Base-by-base conservation (phyloP, 2,888 invertebrate species). In the Lepidochrysops patricia region DNA sequence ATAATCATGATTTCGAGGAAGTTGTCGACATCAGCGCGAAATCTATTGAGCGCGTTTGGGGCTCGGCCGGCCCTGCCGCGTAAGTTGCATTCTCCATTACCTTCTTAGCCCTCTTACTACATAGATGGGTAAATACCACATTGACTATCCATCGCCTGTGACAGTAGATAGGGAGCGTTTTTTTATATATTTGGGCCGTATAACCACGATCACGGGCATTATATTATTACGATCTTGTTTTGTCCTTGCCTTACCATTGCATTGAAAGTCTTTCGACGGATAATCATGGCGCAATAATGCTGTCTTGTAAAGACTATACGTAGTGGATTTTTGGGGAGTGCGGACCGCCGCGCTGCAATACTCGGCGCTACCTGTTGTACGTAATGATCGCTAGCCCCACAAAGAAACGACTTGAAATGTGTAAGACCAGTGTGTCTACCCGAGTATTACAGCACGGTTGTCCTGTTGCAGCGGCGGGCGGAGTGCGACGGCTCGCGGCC, bases 381-480 rank as follows among this genome's bases (percentile, higher is more conserved):
- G n/a, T n/a, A n/a, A n/a, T n/a, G n/a, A 34, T 7, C 34, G 6
- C 34, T 12, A 2, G 34, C 2, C 3, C 2, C 1, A 12, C 37
- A 2, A 13, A 29, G 7, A 6, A 37, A 4, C 37, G 43, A 23
- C 43, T 43, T 23, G 43, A 43, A 9, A 19, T 23, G 43, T 23
- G 19, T 23, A 43, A 19, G 43, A 19, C 43, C 0, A 70, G 67
- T 1, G 66, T 58, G 56, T 43, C 9, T 23, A 43, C 43, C 9
- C 43, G 77, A 85, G 84, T 84, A 84, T 84, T 84, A 82, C 79
- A 84, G 76, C 75, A 69, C 78, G 81, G 81, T 77, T 68, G 73
- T 79, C 77, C 74, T 69, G 72, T 71, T 70, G 75, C 74, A 74
- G 78, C 76, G 76, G 73, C 80, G 79, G 76, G 77, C 81, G 82